Percentiles rank a stretch among this genome's conserved stretches.
Conservation (phyloP, 2,113 vertebrate species). For the Pterocles burchelli region DNA sequence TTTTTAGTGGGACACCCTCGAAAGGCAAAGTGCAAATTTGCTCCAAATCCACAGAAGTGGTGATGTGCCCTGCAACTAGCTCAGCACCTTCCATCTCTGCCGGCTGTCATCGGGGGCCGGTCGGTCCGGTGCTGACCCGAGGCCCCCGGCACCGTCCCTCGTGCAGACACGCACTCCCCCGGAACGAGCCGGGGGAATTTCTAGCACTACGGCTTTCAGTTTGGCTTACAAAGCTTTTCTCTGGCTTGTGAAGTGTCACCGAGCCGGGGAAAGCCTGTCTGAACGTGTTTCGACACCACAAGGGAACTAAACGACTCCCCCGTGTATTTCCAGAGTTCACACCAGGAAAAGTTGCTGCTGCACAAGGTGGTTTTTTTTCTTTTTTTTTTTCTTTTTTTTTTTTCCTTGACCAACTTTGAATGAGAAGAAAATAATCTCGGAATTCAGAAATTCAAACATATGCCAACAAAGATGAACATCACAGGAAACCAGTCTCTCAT, state of each 20-base stretch:
- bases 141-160: background rate
- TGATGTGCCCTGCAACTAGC: background rate
- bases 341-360: slow-evolving; percentile 29
- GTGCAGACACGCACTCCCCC: background rate
- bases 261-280: background rate
- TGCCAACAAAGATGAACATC: slow-evolving; percentile 41
- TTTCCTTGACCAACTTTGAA: slow-evolving; percentile 21
- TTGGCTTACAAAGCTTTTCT: background rate
- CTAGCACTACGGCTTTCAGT: background rate
- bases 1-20: slow-evolving; percentile 23
- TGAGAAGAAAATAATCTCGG: slow-evolving; percentile 32
- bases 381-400: background rate
- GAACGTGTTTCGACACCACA: background rate
- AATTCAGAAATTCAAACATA: slow-evolving; percentile 32
- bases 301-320: background rate
- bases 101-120: background rate
- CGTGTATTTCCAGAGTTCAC: background rate
- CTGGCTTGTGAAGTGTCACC: background rate
- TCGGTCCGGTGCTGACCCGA: background rate
- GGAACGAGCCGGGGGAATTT: background rate
- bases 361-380: background rate
- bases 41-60: background rate
- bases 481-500: slow-evolving; percentile 45
- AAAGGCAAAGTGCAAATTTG: slow-evolving; percentile 53
- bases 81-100: background rate